Base-by-base conservation (phyloP, 1,140 invertebrate species). In the Eupeodes corollae region DNA sequence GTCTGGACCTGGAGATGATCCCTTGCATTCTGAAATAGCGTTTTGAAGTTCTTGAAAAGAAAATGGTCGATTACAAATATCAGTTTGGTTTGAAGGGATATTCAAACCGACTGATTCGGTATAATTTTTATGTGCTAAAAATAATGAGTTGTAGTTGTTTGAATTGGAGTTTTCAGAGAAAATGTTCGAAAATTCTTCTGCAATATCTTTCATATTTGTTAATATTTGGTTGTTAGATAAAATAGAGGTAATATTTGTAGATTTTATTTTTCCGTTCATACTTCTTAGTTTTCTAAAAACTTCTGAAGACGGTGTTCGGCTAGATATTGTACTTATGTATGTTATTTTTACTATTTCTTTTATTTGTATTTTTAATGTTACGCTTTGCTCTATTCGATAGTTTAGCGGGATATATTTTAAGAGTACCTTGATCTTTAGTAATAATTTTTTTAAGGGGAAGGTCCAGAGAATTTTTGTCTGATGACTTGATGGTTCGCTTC, bases 1-100 rank as follows among this genome's bases (percentile, higher is more conserved):
- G 31, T 59, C 57, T 10, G 50, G 42, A 1, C 52, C 55, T 0
- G 53, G 34, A 1, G 53, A 43, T 14, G 50, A 51, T 26, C 30
- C 30, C 26, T 30, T 43, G 16, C 42, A 43, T 42, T 45, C 41
- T 15, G 32, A 35, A 15, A 46, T 12, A n/a, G 19, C 34, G 34
- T 37, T 18, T 30, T 46, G 13, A 26, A 46, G 26, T 19, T 46
- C 44, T n/a, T 35, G 11, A 13, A 26, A 15, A n/a, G 44, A 26
- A 26, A 26, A 26, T 26, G 21, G 21, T 26, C 21, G 21, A 8
- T 26, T 26, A 26, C 21, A 46, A 46, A 46, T 15, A 18, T 13
- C 13, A 30, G 44, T 13, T 11, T 19, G 13, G n/a, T 46, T 14
- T 35, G 31, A 38, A 37, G 33, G 44, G 11, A 46, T 14, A 35